Conservation (phyloP, 2,888 invertebrate species). For the Furcula furcula region DNA sequence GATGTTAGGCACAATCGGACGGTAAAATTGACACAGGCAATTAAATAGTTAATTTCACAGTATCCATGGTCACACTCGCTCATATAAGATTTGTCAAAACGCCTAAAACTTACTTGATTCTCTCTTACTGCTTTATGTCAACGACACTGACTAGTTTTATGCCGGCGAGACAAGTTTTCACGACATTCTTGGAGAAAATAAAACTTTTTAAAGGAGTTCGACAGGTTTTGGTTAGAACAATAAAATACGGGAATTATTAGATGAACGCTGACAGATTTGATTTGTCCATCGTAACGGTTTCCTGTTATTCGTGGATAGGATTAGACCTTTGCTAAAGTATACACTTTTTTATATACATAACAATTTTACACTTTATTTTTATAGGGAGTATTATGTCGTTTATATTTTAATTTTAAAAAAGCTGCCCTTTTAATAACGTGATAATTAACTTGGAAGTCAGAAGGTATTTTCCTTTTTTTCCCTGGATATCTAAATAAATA, state of each 20-base stretch:
- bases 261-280: slow-evolving; percentile 27
- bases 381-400: too few species aligned
- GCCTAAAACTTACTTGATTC: not conserved
- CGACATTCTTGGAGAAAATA: slow-evolving; percentile 11
- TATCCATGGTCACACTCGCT: too few species aligned
- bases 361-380: not conserved
- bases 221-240: slow-evolving; percentile 31
- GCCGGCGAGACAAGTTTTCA: slow-evolving; percentile 15
- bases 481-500: too few species aligned
- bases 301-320: slow-evolving; percentile 25
- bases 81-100: too few species aligned
- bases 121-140: not conserved
- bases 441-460: too few species aligned
- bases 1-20: too few species aligned
- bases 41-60: too few species aligned
- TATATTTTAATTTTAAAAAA: too few species aligned
- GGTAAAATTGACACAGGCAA: too few species aligned
- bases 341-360: slow-evolving; percentile 26
- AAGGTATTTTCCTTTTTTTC: too few species aligned
- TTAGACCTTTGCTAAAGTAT: slow-evolving; percentile 28
- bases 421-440: too few species aligned
- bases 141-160: not conserved
- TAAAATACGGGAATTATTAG: slow-evolving; percentile 38
- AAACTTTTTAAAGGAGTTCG: slow-evolving; percentile 9
- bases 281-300: slow-evolving; percentile 34